Conservation (phyloP, 2,888 invertebrate genomes). For the Scaeva pyrastri region DNA sequence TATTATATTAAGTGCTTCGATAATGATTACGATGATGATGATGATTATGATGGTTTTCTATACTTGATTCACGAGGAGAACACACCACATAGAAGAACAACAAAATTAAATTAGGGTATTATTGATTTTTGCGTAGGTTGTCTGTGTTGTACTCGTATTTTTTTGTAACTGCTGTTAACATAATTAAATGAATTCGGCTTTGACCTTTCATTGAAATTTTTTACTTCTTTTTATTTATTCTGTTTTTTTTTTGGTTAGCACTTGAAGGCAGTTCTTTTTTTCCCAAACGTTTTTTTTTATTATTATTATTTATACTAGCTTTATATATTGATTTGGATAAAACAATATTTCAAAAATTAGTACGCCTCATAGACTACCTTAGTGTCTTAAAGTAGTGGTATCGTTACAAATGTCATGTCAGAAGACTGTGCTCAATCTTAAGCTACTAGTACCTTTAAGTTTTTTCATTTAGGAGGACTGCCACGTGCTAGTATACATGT, state of each 20-base stretch:
- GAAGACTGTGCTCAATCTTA: too few relatives aligned
- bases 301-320: too few relatives aligned
- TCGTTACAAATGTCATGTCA: too few relatives aligned
- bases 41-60: neutral
- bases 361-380: too few relatives aligned
- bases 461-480: too few relatives aligned
- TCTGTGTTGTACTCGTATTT: conserved; percentile 6
- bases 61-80: conserved; percentile 5
- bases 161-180: conserved; percentile 1
- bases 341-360: too few relatives aligned
- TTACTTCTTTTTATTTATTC: neutral
- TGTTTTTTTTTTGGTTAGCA: neutral
- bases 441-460: too few relatives aligned
- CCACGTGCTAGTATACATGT: too few relatives aligned
- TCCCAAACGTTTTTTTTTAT: too few relatives aligned
- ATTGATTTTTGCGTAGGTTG: conserved; percentile 57
- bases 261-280: neutral
- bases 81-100: neutral
- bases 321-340: too few relatives aligned
- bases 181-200: conserved; percentile 32
- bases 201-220: conserved; percentile 29
- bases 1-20: conserved; percentile 28
- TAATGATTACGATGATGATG: neutral
- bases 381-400: too few relatives aligned
- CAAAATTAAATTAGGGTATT: conserved; percentile 50